These are phyloP conservation scores for Oophaga pumilio DNA, from an alignment of 2,113 vertebrate species.

Conservation along the genomic window DNA sequence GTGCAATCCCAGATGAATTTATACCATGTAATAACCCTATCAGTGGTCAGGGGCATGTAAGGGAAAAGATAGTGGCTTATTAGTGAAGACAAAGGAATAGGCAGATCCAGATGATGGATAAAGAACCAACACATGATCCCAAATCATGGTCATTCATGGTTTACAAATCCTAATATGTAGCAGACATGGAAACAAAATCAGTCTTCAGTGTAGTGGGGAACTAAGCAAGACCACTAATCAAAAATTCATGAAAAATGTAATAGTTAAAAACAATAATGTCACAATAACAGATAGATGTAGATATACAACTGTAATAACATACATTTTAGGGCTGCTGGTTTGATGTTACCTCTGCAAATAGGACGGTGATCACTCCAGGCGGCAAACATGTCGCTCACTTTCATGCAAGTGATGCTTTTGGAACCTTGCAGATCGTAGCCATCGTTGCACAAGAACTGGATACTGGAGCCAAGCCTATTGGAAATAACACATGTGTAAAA, in stretches of 20 bases:
- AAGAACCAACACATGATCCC: no score
- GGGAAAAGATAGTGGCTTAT: not conserved
- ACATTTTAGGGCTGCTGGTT: not conserved
- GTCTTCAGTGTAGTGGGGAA: not conserved
- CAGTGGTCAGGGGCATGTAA: not conserved
- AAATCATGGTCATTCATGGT: not conserved
- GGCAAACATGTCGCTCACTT: conserved; percentile 93
- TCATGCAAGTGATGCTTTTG: conserved; percentile 95
- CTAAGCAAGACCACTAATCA: not conserved
- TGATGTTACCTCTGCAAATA: conserved; percentile 88
- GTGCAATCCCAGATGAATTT: not conserved
- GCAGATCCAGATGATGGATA: no score
- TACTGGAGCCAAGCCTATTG: conserved; percentile 89
- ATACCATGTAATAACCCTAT: not conserved
- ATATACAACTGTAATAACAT: not conserved
- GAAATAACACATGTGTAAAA: conserved; percentile 52
- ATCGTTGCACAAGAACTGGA: conserved; percentile 96
- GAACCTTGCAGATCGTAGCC: conserved; percentile 97
- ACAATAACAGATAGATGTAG: not conserved
- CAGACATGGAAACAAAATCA: not conserved
- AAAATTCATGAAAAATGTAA: not conserved
- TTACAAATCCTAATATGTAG: not conserved
- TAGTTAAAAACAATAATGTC: not conserved
- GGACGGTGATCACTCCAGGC: conserved; percentile 98
- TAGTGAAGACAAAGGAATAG: not conserved